These are phyloP conservation scores for Euleptes europaea DNA, from an alignment of 2,113 vertebrate species.

Conservation along the genomic window DNA sequence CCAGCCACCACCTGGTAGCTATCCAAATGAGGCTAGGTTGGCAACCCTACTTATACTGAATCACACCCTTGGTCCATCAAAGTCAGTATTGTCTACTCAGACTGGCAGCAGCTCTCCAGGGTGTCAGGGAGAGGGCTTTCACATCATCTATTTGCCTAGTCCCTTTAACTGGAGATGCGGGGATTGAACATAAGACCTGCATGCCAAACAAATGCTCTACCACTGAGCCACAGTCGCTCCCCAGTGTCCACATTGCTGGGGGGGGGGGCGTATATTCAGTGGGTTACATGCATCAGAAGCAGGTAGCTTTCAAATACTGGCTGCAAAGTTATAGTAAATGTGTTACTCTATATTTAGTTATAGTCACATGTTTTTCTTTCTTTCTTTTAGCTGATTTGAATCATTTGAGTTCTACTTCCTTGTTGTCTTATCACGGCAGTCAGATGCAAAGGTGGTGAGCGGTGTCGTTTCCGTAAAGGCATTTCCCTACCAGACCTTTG, in stretches of 20 bases:
- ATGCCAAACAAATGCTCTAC: too few species aligned
- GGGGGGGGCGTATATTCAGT: neutral
- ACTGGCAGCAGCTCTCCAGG: too few species aligned
- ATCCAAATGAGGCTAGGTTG: too few species aligned
- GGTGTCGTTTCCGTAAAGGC: neutral
- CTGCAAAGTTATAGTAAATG: slow-evolving; percentile 3
- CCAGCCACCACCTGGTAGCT: too few species aligned
- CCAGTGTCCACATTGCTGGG: neutral
- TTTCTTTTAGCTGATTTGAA: slow-evolving; percentile 59
- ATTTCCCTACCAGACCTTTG: neutral
- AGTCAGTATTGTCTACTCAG: too few species aligned
- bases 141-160: too few species aligned
- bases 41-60: too few species aligned
- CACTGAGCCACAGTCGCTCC: too few species aligned
- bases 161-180: too few species aligned
- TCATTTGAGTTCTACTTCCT: slow-evolving; percentile 33
- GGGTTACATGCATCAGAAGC: slow-evolving; percentile 15
- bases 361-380: slow-evolving; percentile 57
- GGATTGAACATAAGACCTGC: too few species aligned
- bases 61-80: too few species aligned
- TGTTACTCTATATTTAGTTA: slow-evolving; percentile 55
- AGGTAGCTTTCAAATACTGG: slow-evolving; percentile 27
- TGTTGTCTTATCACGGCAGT: slow-evolving; percentile 51
- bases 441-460: slow-evolving; percentile 35
- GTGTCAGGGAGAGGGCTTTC: too few species aligned